Base-by-base conservation (phyloP, 2,797 vertebrate genomes). In the Falco columbarius region DNA sequence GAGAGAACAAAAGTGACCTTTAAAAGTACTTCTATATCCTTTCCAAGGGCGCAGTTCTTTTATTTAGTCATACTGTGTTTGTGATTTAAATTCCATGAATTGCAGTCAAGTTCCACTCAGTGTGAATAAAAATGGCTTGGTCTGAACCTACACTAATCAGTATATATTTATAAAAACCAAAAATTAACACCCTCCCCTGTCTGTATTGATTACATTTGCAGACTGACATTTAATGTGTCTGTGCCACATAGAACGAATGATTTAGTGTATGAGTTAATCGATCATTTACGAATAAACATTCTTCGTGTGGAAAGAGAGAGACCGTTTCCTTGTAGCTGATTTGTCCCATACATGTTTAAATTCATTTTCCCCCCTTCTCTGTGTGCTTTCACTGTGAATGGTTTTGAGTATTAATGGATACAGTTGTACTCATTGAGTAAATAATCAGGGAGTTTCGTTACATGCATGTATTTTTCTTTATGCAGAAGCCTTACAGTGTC, bases 381-480 rank as follows among this genome's bases (percentile, higher is more conserved):
- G 3, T 67, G 2, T 62, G 40, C 81, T 91, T 96, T 97, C 76
- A 44, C 40, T 70, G 12, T 83, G 72, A 93, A 40, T 61, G 61
- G 20, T 38, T 98, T 98, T 97, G 65, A 91, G 62, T 95, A 70
- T 93, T 97, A 98, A 96, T 96, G 91, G 95, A 93, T 95, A 44
- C 82, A 95, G 89, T 97, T 98, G 86, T 47, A 93, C 34, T 93
- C 82, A 92, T 90, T 86, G 92, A 94, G 76, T 89, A 97, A 94
- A 81, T 97, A 85, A 93, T 27, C 91, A 40, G 27, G 38, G 42
- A 26, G 32, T 40, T 87, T 92, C 12, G 7, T 81, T 79, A 27
- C 0, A 6, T 81, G 15, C 13, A 1, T 56, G 0, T 67, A 15
- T 68, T 86, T 84, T 86, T 59, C 55, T 90, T 97, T 86, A 14